Percentiles rank a stretch among this genome's conserved stretches.
Conservation (phyloP, 2,888 invertebrate species). For the Apomyelois bistriatella region DNA sequence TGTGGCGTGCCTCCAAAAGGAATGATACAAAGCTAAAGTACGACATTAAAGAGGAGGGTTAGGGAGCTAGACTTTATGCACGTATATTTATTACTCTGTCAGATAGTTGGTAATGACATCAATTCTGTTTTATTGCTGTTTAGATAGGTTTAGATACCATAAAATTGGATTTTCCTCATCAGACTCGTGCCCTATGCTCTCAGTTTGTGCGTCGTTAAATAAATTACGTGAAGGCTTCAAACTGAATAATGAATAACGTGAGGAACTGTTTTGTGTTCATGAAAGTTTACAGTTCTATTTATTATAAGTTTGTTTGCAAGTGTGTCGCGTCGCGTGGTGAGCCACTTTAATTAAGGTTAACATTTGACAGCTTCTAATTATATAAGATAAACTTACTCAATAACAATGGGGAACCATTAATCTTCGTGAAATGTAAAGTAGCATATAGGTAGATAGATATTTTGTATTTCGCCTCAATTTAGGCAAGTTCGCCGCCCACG, state of each 20-base stretch:
- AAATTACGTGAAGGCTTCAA: constrained; percentile 26
- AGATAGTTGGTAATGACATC: constrained; percentile 5
- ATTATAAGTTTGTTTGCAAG: constrained; percentile 16
- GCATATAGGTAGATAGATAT: background rate
- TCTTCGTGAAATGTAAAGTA: background rate
- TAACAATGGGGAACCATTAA: constrained; percentile 4
- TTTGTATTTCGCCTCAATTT: background rate
- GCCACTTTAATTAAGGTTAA: constrained; percentile 28
- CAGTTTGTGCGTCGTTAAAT: constrained; percentile 23
- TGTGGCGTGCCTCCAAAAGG: background rate
- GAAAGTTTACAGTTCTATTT: constrained; percentile 24
- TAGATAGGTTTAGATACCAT: constrained; percentile 15
- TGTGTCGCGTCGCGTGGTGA: constrained; percentile 20
- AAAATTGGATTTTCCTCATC: constrained; percentile 31
- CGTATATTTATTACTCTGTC: constrained; percentile 8
- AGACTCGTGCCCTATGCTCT: constrained; percentile 24
- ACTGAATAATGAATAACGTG: background rate
- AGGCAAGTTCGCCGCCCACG: background rate
- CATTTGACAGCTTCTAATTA: constrained; percentile 18
- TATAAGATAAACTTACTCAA: background rate
- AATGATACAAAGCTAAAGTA: constrained; percentile 7
- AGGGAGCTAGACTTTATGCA: constrained; percentile 5
- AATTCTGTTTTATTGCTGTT: constrained; percentile 9
- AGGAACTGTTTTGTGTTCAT: background rate
- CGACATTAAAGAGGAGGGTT: constrained; percentile 5